These are phyloP conservation scores for Cantharis rufa DNA, from an alignment of 2,888 invertebrate genomes.

Conservation along the genomic window DNA sequence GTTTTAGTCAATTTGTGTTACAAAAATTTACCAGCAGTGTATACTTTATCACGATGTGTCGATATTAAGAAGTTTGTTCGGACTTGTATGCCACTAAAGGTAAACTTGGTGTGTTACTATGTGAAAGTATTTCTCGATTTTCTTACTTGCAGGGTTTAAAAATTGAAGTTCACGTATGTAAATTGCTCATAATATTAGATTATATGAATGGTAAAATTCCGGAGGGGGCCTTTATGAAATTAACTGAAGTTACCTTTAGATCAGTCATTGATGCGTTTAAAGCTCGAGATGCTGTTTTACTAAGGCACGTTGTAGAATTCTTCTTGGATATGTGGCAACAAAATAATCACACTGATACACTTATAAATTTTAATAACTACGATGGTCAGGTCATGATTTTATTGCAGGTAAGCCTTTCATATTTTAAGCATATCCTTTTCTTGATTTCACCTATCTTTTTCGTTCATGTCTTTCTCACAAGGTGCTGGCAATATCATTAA, in stretches of 20 bases:
- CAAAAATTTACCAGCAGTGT: conserved; percentile 75
- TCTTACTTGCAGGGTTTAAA: conserved; percentile 45
- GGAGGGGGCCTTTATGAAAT: conserved; percentile 55
- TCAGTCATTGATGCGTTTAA: conserved; percentile 57
- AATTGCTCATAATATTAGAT: conserved; percentile 61
- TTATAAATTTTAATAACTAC: conserved; percentile 45
- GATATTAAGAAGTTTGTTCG: conserved; percentile 71
- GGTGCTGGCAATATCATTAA: too few species aligned
- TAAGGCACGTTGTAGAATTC: conserved; percentile 61
- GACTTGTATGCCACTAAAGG: conserved; percentile 65
- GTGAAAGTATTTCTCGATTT: not conserved
- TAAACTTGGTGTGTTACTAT: conserved; percentile 39
- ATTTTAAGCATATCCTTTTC: not conserved
- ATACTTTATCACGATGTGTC: conserved; percentile 71
- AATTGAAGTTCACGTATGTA: conserved; percentile 60
- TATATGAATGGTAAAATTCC: conserved; percentile 58
- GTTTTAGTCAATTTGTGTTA: conserved; percentile 80
- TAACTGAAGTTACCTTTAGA: conserved; percentile 58
- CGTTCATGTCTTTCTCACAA: too few species aligned
- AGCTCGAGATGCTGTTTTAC: conserved; percentile 54
- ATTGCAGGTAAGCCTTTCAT: conserved; percentile 42
- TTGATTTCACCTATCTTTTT: not conserved
- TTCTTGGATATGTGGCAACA: conserved; percentile 58
- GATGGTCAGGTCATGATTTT: conserved; percentile 51
- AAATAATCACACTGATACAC: conserved; percentile 36